Conservation (phyloP, 2,113 vertebrate species). For the Lucifuga dentata region DNA sequence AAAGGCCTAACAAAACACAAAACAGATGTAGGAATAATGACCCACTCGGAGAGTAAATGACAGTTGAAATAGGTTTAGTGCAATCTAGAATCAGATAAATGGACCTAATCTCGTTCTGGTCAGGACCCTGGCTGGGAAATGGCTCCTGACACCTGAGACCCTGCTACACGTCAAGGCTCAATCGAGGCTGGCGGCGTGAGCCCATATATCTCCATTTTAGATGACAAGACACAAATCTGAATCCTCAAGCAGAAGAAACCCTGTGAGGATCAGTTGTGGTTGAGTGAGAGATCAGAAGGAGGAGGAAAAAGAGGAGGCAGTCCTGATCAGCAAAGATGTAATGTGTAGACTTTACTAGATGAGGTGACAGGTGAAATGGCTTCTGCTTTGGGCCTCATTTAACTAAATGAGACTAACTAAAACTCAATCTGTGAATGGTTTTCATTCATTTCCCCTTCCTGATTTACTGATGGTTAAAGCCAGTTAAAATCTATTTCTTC, state of each 20-base stretch:
- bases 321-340: conserved; percentile 47
- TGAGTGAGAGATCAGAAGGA: conserved; percentile 53
- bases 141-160: conserved; percentile 84
- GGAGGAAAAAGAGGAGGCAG: conserved; percentile 42
- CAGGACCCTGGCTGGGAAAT: conserved; percentile 79
- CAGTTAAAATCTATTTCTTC: background rate
- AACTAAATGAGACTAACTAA: conserved; percentile 43
- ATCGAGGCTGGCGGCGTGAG: conserved; percentile 55
- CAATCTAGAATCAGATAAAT: conserved; percentile 84
- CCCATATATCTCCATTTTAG: conserved; percentile 82
- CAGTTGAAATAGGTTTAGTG: conserved; percentile 80
- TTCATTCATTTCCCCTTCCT: conserved; percentile 35
- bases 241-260: conserved; percentile 52
- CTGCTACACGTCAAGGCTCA: conserved; percentile 74
- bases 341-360: conserved; percentile 59
- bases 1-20: conserved; percentile 66
- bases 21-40: conserved; percentile 80
- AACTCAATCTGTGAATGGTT: conserved; percentile 19
- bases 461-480: conserved; percentile 27
- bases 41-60: conserved; percentile 75
- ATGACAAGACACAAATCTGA: conserved; percentile 74
- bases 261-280: conserved; percentile 48
- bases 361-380: conserved; percentile 66
- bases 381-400: conserved; percentile 66
- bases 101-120: conserved; percentile 82